Base-by-base conservation (phyloP, 2,888 invertebrate species). In the Thumatha senex region DNA sequence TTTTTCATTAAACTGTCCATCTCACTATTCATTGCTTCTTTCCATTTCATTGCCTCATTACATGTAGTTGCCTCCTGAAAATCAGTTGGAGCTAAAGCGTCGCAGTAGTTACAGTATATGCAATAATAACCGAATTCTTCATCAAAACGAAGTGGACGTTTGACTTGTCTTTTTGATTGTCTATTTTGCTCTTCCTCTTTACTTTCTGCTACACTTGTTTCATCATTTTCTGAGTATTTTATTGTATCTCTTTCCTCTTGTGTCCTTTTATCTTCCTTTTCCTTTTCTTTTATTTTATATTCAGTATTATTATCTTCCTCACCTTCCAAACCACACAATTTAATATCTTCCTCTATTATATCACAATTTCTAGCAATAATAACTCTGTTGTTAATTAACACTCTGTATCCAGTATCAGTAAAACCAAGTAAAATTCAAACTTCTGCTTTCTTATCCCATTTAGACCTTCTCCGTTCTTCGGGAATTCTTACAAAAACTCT, bases 401-500 rank as follows among this genome's bases (percentile, higher is more conserved):
- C 39, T 39, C 39, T 15, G 18, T 39, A 18, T 39, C 39, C 39
- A 10, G n/a, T 18, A 5, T 39, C 39, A 8, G 18, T 39, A n/a
- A 18, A 18, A 18, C 39, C 39, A 10, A 39, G 8, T 39, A 39
- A 39, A 18, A 40, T 31, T 31, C 31, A 13, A 29, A 5, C 2
- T 14, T 31, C 31, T 31, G 41, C 41, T 14, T 41, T 41, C 5
- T 12, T 12, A 9, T 31, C 14, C 13, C n/a, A 41, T 3, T 41
- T 41, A 29, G 41, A 41, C 8, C 7, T 30, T 14, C 41, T 41
- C 12, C 12, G 31, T 14, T 14, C 31, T 31, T 41, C 41, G 12
- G 41, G 41, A 11, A 41, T 31, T 41, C 31, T 31, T 9, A 41
- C 31, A 41, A 14, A 41, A 10, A 14, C 41, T 41, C 40, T 68